Evolutionary conservation across 2,888 invertebrate species (phyloP).

Genomic region (Macropis europaea): DNA sequence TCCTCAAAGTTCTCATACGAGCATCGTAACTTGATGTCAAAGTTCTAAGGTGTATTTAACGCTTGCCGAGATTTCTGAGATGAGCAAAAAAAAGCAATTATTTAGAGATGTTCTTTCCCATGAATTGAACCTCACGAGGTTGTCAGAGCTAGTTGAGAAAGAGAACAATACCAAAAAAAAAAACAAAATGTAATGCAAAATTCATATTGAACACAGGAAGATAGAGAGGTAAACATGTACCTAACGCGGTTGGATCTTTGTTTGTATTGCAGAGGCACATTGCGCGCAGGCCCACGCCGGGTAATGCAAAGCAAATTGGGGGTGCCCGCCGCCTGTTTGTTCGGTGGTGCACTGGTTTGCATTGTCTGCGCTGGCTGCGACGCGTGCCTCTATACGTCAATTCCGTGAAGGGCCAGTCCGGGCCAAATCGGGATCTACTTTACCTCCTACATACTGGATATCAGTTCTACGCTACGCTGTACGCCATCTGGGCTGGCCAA

Average conservation of each 20-base stretch:
- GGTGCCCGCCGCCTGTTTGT: constrained; percentile 77
- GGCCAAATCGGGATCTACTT: constrained; percentile 72
- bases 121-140: constrained; percentile 1
- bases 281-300: constrained; percentile 80
- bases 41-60: not conserved
- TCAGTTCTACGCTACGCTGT: constrained; percentile 74
- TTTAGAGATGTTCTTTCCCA: constrained; percentile 1
- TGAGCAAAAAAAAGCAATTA: not conserved
- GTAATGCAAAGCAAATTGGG: constrained; percentile 79
- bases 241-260: constrained; percentile 80
- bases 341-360: constrained; percentile 79
- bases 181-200: constrained; percentile 42
- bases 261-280: constrained; percentile 80
- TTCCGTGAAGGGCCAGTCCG: constrained; percentile 72
- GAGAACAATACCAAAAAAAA: constrained; percentile 28
- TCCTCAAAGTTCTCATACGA: not conserved
- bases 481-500: constrained; percentile 75
- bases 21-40: not conserved
- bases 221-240: constrained; percentile 64
- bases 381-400: constrained; percentile 79
- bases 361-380: constrained; percentile 80
- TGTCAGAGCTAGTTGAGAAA: constrained; percentile 18
- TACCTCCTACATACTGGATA: constrained; percentile 73
- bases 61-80: constrained; percentile 28
- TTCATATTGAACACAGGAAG: constrained; percentile 57